Percentiles rank a stretch among this genome's conserved stretches.
Evolutionary conservation across 1,140 invertebrate genomes (phyloP).

Genomic region (Sminthurides bifidus): DNA sequence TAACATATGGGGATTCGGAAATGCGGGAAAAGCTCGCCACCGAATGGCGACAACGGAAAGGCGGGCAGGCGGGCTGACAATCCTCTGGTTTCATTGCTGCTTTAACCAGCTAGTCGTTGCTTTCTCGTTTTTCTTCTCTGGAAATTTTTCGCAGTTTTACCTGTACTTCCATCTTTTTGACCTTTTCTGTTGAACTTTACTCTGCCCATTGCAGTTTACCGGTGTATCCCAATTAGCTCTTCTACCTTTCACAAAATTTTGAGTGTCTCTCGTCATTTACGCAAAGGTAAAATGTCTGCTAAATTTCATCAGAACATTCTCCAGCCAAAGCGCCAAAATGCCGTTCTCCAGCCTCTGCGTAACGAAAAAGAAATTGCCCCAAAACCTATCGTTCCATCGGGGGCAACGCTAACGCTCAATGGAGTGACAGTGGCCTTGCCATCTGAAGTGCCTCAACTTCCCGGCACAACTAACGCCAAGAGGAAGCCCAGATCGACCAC

Average conservation of each 20-base stretch:
- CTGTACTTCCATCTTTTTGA: background rate
- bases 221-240: background rate
- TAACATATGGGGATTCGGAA: background rate
- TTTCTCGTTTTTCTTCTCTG: background rate
- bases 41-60: background rate
- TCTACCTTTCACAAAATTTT: background rate
- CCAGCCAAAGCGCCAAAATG: background rate
- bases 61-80: too few species aligned
- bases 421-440: constrained; percentile 1
- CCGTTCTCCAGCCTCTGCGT: background rate
- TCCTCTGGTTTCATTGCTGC: background rate
- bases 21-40: background rate
- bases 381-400: background rate
- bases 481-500: constrained; percentile 30
- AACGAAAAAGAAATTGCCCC: background rate
- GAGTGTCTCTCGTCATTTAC: too few species aligned
- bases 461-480: background rate
- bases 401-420: background rate
- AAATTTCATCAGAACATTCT: constrained; percentile 7
- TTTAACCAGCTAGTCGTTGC: background rate
- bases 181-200: background rate
- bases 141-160: background rate
- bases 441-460: background rate
- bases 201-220: background rate
- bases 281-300: constrained; percentile 1